These are phyloP conservation scores for Ophioninae sp. DNA, from an alignment of 2,888 invertebrate genomes.

Conservation along the genomic window DNA sequence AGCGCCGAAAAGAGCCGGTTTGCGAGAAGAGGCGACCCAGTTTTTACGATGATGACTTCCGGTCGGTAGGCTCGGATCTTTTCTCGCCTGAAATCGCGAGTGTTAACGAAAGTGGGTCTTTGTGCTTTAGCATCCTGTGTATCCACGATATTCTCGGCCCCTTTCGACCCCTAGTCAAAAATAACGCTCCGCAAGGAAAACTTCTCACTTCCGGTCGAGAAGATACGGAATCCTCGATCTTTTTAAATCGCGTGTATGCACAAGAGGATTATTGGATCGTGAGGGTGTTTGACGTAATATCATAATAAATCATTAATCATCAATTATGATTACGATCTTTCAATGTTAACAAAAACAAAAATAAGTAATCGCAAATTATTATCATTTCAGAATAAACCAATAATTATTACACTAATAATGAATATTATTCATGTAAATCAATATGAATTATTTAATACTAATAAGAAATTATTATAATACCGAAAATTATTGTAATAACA, in stretches of 20 bases:
- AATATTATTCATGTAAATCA: too few species aligned
- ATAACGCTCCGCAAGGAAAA: not conserved
- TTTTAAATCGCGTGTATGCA: not conserved
- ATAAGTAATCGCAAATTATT: too few species aligned
- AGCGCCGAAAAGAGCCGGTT: not conserved
- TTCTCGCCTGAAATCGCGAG: constrained; percentile 38
- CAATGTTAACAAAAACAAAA: too few species aligned
- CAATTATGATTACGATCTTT: too few species aligned
- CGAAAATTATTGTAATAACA: too few species aligned
- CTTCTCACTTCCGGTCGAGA: constrained; percentile 1
- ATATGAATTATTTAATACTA: too few species aligned
- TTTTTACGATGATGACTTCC: constrained; percentile 56
- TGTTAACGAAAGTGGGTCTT: constrained; percentile 35
- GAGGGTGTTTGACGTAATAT: not conserved
- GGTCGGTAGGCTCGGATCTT: constrained; percentile 34
- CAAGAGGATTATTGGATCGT: not conserved
- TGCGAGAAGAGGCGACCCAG: constrained; percentile 36
- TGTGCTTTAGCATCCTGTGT: constrained; percentile 17
- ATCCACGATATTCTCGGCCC: constrained; percentile 10
- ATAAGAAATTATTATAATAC: too few species aligned
- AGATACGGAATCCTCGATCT: not conserved
- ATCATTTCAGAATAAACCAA: too few species aligned
- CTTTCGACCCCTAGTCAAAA: not conserved
- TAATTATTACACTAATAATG: too few species aligned
- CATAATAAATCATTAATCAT: too few species aligned